A percentile compares a stretch with the other conserved stretches of the same genome.
These are phyloP conservation scores for Ophiothrix spiculata DNA, from an alignment of 35 echinoderm and acorn worm genomes.

Conservation along the genomic window DNA sequence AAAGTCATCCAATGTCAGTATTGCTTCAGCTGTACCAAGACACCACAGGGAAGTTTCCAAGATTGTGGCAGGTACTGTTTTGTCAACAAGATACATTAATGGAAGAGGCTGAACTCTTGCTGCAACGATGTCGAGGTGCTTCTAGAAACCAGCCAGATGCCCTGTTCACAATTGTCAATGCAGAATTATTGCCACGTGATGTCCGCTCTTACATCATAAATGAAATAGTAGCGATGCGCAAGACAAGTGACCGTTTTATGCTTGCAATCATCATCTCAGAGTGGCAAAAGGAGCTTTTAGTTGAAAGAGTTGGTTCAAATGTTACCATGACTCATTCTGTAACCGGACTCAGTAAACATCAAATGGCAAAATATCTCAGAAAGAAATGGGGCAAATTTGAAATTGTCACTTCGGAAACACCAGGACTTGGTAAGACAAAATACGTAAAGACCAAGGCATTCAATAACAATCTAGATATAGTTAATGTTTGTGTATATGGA, in stretches of 20 bases:
- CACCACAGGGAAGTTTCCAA: conserved; percentile 18
- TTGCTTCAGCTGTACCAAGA: neutral
- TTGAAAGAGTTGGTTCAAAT: too few relatives aligned
- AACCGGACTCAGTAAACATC: neutral
- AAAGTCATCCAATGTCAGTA: conserved; percentile 14
- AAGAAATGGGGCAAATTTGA: conserved; percentile 17
- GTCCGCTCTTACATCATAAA: conserved; percentile 4
- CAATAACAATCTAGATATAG: neutral
- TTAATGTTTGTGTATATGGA: neutral
- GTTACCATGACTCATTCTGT: conserved; percentile 8
- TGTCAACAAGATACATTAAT: conserved; percentile 13
- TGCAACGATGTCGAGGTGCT: conserved; percentile 26
- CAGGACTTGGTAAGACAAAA: conserved; percentile 32
- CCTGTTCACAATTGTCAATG: conserved; percentile 19
- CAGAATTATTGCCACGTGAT: conserved; percentile 7
- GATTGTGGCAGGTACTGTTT: conserved; percentile 16
- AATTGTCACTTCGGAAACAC: conserved; percentile 21
- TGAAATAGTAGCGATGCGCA: conserved; percentile 13
- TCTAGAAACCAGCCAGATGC: neutral
- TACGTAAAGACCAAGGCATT: conserved; percentile 6
- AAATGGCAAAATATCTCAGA: neutral
- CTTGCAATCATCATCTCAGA: conserved; percentile 21
- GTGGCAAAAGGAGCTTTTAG: conserved; percentile 5
- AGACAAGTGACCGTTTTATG: neutral
- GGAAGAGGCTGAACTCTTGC: conserved; percentile 15